Conservation (phyloP, 2,113 vertebrate species). For the Xenopus borealis region DNA sequence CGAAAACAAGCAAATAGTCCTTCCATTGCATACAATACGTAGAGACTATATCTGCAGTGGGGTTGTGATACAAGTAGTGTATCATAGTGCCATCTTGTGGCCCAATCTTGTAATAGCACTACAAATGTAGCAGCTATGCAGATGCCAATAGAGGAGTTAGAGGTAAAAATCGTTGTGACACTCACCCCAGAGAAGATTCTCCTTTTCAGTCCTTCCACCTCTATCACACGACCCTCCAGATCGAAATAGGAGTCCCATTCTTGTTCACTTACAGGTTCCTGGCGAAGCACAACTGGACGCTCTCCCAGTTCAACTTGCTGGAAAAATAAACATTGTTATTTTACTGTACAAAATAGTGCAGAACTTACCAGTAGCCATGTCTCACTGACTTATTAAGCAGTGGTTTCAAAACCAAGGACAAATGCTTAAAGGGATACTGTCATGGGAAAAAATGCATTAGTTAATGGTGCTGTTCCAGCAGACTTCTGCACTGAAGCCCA, state of each 20-base stretch:
- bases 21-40: background rate
- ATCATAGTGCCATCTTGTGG: conserved; percentile 7
- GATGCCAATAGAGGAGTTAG: background rate
- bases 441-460: too few species aligned
- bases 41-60: conserved; percentile 8
- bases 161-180: background rate
- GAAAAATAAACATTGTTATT: conserved; percentile 22
- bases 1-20: background rate
- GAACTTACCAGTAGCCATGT: background rate
- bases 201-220: conserved; percentile 68
- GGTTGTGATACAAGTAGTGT: background rate
- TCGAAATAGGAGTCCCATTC: conserved; percentile 76
- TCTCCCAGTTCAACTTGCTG: conserved; percentile 77
- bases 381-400: too few species aligned
- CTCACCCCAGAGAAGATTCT: conserved; percentile 84
- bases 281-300: conserved; percentile 69
- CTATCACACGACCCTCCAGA: conserved; percentile 70
- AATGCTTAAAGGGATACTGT: too few species aligned
- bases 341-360: background rate
- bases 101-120: background rate
- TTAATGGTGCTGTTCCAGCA: too few species aligned
- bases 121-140: background rate
- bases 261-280: conserved; percentile 65
- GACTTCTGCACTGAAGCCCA: too few species aligned
- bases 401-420: too few species aligned